Percentiles rank a stretch among this genome's conserved stretches.
phyloP scores from a whole-genome alignment of 2,113 vertebrate species.

The Alectura lathami region DNA sequence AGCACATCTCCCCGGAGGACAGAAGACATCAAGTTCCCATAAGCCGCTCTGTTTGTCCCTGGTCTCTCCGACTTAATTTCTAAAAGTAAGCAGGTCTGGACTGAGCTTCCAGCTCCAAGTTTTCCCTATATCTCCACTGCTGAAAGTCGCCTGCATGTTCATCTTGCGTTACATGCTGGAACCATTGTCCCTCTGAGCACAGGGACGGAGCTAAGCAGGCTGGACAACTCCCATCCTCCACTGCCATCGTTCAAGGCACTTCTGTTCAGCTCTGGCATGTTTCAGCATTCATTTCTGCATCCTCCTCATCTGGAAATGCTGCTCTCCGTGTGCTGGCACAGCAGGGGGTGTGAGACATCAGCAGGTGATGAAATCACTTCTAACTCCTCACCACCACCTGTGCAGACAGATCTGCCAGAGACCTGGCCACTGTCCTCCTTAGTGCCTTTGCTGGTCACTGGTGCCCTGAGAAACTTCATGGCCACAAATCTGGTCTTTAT shows the following conservation, averaged over 20 bases:
- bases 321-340: not conserved
- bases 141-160: not conserved
- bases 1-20: not conserved
- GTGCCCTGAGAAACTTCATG: not conserved
- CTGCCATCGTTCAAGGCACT: not conserved
- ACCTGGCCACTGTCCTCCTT: not conserved
- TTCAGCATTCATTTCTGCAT: not conserved
- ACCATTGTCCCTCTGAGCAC: not conserved
- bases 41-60: not conserved
- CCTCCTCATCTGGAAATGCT: not conserved
- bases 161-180: not conserved
- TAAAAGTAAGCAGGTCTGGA: not conserved
- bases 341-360: accelerated
- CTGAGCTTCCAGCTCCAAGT: not conserved
- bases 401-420: not conserved
- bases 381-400: not conserved
- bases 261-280: not conserved
- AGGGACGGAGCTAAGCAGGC: not conserved
- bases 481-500: not conserved
- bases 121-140: not conserved
- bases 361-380: not conserved
- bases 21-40: not conserved
- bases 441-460: too few relatives aligned
- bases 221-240: not conserved
- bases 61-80: not conserved